phyloP scores from a whole-genome alignment of 2,888 invertebrate genomes.

The Caenorhabditis becei region DNA sequence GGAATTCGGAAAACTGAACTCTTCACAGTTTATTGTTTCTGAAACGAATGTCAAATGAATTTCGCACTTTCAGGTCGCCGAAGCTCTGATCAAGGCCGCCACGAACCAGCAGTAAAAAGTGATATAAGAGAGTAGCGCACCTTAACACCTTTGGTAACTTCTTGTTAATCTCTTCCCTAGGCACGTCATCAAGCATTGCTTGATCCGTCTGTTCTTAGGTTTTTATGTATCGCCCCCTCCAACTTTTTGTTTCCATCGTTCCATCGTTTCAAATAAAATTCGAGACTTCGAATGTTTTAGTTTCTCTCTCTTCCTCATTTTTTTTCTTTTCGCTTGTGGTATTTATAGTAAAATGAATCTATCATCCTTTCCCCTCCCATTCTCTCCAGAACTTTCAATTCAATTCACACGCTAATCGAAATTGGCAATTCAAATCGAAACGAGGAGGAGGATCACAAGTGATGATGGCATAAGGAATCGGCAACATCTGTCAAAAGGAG shows the following conservation, averaged over 20 bases:
- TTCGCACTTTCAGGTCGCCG: slow-evolving; percentile 70
- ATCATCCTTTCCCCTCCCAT: neutral
- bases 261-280: slow-evolving; percentile 52
- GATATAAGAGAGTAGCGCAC: slow-evolving; percentile 26
- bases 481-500: slow-evolving; percentile 33
- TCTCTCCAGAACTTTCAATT: slow-evolving; percentile 15
- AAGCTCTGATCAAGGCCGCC: slow-evolving; percentile 78
- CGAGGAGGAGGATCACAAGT: slow-evolving; percentile 25
- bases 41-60: neutral
- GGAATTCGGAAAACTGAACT: neutral
- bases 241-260: slow-evolving; percentile 42
- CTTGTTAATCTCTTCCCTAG: slow-evolving; percentile 28
- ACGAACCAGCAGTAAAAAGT: slow-evolving; percentile 60
- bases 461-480: slow-evolving; percentile 36
- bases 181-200: slow-evolving; percentile 28
- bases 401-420: slow-evolving; percentile 42
- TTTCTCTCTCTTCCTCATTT: slow-evolving; percentile 14
- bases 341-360: slow-evolving; percentile 41
- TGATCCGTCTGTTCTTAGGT: slow-evolving; percentile 28
- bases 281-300: slow-evolving; percentile 32
- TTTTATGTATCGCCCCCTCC: slow-evolving; percentile 37
- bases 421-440: slow-evolving; percentile 25
- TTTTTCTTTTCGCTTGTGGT: slow-evolving; percentile 10
- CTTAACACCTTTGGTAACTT: slow-evolving; percentile 27
- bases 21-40: neutral